Percentiles rank a stretch among this genome's conserved stretches.
phyloP scores from a whole-genome alignment of 2,797 vertebrate genomes.

The Megaceryle alcyon region DNA sequence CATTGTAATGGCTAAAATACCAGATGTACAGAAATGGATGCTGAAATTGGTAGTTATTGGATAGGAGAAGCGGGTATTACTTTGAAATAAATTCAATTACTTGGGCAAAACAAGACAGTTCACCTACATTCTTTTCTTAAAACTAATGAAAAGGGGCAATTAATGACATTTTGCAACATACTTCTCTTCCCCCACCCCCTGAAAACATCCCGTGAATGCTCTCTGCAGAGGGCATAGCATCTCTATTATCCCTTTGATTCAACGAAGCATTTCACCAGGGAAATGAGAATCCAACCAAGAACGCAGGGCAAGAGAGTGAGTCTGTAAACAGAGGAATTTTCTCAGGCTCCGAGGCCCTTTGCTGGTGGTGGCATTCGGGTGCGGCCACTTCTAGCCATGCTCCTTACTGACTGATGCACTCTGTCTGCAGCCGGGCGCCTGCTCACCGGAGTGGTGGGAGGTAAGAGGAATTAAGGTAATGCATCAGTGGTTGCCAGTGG shows the following conservation, averaged over 20 bases:
- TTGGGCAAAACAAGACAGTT: neutral
- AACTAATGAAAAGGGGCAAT: neutral
- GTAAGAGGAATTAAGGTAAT: constrained; percentile 72
- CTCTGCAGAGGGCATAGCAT: neutral
- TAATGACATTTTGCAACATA: neutral
- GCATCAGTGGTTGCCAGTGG: constrained; percentile 69
- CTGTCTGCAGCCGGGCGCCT: constrained; percentile 8
- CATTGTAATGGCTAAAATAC: constrained; percentile 5
- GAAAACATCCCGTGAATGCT: neutral
- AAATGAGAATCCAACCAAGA: neutral
- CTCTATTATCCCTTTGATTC: neutral
- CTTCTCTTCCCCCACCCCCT: neutral
- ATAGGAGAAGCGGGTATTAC: neutral
- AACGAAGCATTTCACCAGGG: neutral
- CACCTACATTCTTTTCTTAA: neutral
- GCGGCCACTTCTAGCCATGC: neutral
- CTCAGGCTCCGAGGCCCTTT: neutral
- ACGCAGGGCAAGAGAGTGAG: neutral
- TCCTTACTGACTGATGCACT: neutral
- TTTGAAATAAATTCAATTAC: constrained; percentile 3
- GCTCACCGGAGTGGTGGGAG: constrained; percentile 53
- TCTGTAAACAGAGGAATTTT: constrained; percentile 8
- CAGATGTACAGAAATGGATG: constrained; percentile 22
- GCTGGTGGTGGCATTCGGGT: neutral
- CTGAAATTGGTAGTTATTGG: neutral